phyloP scores from a whole-genome alignment of 23 tunicate species.

The Clavelina lepadiformis region DNA sequence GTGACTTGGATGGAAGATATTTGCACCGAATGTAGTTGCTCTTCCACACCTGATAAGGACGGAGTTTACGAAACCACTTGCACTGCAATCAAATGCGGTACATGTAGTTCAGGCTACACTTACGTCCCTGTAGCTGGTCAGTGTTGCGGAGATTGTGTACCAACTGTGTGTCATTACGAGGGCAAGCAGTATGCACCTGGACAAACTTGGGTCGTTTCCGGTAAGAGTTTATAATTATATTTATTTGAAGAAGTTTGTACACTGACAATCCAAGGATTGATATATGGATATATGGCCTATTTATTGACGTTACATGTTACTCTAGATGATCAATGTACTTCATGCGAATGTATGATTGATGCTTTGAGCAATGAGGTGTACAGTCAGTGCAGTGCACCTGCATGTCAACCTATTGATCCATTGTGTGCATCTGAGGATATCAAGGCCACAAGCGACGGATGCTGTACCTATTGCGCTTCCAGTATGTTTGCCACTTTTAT shows the following conservation, averaged over 20 bases:
- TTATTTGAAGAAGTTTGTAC: background rate
- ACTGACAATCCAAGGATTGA: background rate
- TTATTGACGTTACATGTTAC: background rate
- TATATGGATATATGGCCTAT: background rate
- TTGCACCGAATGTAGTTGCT: constrained; percentile 96
- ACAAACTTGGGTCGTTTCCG: constrained; percentile 68
- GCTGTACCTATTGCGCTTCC: constrained; percentile 64
- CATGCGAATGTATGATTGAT: constrained; percentile 95
- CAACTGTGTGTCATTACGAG: constrained; percentile 81
- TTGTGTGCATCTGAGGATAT: constrained; percentile 64
- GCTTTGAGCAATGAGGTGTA: constrained; percentile 84
- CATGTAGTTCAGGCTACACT: constrained; percentile 90
- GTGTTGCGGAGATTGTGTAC: constrained; percentile 99
- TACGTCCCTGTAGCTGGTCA: constrained; percentile 98
- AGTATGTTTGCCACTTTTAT: constrained; percentile 20
- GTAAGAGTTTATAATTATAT: constrained; percentile 15
- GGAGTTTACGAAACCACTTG: constrained; percentile 83
- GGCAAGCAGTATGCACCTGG: constrained; percentile 83
- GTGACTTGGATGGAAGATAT: constrained; percentile 87
- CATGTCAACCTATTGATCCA: constrained; percentile 72
- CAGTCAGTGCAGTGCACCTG: constrained; percentile 87
- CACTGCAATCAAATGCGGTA: constrained; percentile 77
- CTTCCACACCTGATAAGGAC: constrained; percentile 17
- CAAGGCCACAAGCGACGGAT: constrained; percentile 72
- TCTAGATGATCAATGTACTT: constrained; percentile 67